Evolutionary conservation across 2,113 vertebrate genomes (phyloP).

Genomic region (Junco hyemalis): DNA sequence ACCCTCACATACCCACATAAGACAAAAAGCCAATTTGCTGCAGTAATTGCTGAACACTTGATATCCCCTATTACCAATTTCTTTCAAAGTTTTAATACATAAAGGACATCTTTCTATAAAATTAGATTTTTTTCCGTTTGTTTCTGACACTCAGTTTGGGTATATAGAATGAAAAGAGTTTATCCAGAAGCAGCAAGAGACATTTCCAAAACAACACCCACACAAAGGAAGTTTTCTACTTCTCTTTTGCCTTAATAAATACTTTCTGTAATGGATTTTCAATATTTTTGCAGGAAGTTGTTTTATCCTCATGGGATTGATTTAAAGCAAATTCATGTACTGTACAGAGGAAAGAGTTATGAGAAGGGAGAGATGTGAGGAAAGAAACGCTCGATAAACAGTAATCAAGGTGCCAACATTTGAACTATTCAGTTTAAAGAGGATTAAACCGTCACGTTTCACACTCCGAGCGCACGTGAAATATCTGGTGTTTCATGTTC

Average conservation of each 20-base stretch:
- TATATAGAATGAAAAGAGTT: background rate
- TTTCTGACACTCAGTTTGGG: background rate
- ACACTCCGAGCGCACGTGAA: background rate
- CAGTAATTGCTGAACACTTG: background rate
- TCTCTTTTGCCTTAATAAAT: background rate
- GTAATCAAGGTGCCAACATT: background rate
- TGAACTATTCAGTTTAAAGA: background rate
- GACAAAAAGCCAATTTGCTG: background rate
- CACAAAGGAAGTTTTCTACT: background rate
- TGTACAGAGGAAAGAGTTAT: background rate
- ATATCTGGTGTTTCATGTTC: background rate
- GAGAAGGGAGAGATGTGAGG: background rate
- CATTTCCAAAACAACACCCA: background rate
- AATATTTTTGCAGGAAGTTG: background rate
- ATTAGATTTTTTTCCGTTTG: background rate
- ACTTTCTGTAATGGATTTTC: background rate
- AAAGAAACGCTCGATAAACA: background rate
- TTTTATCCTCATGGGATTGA: background rate
- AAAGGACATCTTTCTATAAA: background rate
- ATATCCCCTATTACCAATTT: background rate
- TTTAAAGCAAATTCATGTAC: background rate
- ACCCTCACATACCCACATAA: background rate
- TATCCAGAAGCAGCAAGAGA: background rate
- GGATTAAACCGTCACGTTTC: background rate
- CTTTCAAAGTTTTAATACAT: background rate